Base-by-base conservation (phyloP, 1,140 invertebrate species). In the Aphelenchoides avenae region DNA sequence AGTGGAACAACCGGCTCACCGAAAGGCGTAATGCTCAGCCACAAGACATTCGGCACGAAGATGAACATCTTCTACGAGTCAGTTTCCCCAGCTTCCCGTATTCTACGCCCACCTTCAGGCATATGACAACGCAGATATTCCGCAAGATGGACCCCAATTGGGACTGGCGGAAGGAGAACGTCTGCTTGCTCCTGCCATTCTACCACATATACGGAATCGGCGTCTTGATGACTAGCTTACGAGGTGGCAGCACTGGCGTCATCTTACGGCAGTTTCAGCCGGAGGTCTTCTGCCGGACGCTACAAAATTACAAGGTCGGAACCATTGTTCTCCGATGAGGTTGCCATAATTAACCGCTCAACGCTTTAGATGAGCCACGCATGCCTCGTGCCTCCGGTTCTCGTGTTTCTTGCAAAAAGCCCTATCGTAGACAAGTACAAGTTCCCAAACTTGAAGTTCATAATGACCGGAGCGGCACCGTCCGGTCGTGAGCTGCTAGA, bases 151-250 rank as follows among this genome's bases (percentile, higher is more conserved):
- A 29, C 13, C 44, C 36, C 11, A 15, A 56, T 4, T 52, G 52
- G 36, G 50, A 60, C 11, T 43, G 56, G 52, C 36, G 34, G 11
- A 52, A 30, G 4, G 64, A 57, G 24, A 7, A 30, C 13, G 39
- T 31, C 9, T 33, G 30, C 7, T 41, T 64, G 0, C 78, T 90
- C 5, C 75, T 92, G 33, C 90, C 89, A 5, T 84, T 89, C 70
- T 93, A 86, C 64, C 90, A 94, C 70, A 87, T 87, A 50, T 93
- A 88, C 71, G 89, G 89, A 0, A 79, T 89, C 5, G 59, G 73
- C 1, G 66, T 79, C 4, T 66, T 81, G 59, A 61, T 77, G n/a
- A 58, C 53, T 20, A 56, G 47, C 20, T 24, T 90, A 34, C 66
- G 79, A 0, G 67, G 75, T n/a, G 89, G 89, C 0, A 64, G 78